Percentiles rank a stretch among this genome's conserved stretches.
phyloP scores from a whole-genome alignment of 2,113 vertebrate genomes.

The Leucopternis melanops region DNA sequence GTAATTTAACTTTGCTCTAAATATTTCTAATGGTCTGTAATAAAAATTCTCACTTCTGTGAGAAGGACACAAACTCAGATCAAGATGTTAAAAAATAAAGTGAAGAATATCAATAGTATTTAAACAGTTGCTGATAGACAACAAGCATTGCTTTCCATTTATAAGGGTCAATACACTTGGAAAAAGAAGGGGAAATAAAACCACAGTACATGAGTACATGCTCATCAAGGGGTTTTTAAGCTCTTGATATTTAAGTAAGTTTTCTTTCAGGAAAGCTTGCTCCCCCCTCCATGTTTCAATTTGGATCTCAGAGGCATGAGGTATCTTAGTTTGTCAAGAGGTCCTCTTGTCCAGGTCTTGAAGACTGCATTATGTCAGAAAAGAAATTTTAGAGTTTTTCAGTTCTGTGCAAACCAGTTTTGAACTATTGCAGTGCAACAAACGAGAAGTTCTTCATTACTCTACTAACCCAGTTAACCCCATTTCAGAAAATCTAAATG shows the following conservation, averaged over 20 bases:
- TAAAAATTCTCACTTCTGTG: neutral
- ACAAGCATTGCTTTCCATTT: neutral
- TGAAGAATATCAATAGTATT: neutral
- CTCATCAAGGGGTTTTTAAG: neutral
- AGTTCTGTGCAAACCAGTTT: neutral
- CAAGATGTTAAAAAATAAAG: neutral
- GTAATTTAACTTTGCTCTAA: neutral
- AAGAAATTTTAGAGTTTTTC: neutral
- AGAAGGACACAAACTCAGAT: neutral
- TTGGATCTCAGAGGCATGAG: neutral
- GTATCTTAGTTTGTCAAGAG: neutral
- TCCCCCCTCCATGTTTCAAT: neutral
- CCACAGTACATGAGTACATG: neutral
- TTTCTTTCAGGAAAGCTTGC: neutral
- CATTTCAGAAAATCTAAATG: neutral
- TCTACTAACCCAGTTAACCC: neutral
- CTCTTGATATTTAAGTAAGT: neutral
- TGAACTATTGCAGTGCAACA: neutral
- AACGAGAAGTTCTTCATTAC: neutral
- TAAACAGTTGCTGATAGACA: neutral
- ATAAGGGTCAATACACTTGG: neutral
- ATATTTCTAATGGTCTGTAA: neutral
- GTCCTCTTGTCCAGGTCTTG: neutral
- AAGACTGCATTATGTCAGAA: neutral
- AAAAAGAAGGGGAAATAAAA: neutral